Evolutionary conservation across 1,140 invertebrate genomes (phyloP).

Genomic region (Sarcophaga bullata): DNA sequence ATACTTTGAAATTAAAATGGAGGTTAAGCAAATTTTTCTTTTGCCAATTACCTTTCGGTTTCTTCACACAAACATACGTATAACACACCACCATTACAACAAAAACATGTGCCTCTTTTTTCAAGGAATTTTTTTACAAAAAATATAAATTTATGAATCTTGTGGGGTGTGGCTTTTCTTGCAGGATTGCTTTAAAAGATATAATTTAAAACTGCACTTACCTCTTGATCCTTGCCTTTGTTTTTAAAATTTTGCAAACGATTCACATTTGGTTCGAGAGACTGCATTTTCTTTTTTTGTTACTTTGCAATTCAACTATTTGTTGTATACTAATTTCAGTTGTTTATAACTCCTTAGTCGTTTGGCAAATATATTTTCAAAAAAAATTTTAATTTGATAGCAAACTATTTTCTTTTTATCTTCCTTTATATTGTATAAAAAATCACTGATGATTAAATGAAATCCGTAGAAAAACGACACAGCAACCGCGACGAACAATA

Average conservation of each 20-base stretch:
- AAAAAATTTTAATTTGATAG: neutral
- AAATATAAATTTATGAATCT: neutral
- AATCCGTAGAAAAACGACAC: conserved; percentile 33
- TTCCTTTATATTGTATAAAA: conserved; percentile 27
- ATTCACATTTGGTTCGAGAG: conserved; percentile 54
- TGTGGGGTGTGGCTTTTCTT: conserved; percentile 26
- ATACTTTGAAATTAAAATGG: conserved; percentile 2
- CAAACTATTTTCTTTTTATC: neutral
- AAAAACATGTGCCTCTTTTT: conserved; percentile 37
- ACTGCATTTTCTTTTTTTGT: conserved; percentile 45
- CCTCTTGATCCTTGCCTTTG: conserved; percentile 96
- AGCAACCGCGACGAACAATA: conserved; percentile 23
- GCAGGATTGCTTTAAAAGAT: neutral
- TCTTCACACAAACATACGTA: neutral
- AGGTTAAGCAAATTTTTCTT: conserved; percentile 32
- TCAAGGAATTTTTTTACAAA: conserved; percentile 34
- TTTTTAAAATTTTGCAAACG: conserved; percentile 95
- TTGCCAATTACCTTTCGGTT: conserved; percentile 27
- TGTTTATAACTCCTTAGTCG: neutral
- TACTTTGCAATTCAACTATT: neutral
- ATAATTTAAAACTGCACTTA: conserved; percentile 70
- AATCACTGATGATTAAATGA: conserved; percentile 33
- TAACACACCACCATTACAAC: conserved; percentile 27
- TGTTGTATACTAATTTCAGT: neutral
- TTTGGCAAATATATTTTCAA: neutral